Conservation (phyloP, 2,113 vertebrate genomes). For the Nansenia antarctica region DNA sequence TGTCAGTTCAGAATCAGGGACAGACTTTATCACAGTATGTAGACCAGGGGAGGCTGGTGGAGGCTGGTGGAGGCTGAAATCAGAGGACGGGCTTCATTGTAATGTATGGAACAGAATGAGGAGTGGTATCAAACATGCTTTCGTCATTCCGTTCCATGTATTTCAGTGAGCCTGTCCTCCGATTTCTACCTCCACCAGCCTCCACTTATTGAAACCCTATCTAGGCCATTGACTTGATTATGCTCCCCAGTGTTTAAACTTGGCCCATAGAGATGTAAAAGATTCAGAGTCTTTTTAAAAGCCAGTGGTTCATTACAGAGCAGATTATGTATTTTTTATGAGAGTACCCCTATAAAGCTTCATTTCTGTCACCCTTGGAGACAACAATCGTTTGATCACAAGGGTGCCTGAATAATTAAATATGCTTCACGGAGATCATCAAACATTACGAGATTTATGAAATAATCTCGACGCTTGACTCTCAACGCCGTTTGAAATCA, state of each 20-base stretch:
- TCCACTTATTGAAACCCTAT: too few relatives aligned
- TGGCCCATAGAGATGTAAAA: conserved; percentile 11
- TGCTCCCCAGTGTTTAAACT: background rate
- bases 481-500: too few relatives aligned
- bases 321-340: conserved; percentile 36
- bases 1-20: too few relatives aligned
- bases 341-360: conserved; percentile 32
- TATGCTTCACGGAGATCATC: conserved; percentile 37
- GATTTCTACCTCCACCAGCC: too few relatives aligned
- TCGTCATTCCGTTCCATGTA: too few relatives aligned
- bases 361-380: conserved; percentile 23
- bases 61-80: too few relatives aligned
- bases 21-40: background rate
- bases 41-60: too few relatives aligned
- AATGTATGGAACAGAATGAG: too few relatives aligned
- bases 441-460: conserved; percentile 32
- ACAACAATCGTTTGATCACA: conserved; percentile 38
- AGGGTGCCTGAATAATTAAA: conserved; percentile 41
- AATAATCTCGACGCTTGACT: conserved; percentile 17
- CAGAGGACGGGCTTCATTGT: too few relatives aligned
- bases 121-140: too few relatives aligned
- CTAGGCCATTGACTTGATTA: background rate
- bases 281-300: background rate
- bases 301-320: conserved; percentile 4
- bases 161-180: too few relatives aligned